Base-by-base conservation (phyloP, 2,797 vertebrate species). In the Paramormyrops hopkinsi region DNA sequence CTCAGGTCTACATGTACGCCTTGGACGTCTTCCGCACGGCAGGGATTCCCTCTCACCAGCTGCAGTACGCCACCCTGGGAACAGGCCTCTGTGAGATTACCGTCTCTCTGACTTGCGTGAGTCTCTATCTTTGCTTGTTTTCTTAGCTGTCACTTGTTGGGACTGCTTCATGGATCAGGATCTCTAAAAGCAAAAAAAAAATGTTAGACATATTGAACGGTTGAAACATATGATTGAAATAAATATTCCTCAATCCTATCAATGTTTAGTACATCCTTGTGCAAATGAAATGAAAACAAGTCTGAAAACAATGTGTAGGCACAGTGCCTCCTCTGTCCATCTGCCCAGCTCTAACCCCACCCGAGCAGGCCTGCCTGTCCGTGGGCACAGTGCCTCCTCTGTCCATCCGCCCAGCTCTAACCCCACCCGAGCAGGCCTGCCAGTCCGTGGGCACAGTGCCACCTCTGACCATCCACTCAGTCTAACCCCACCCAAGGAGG, bases 1-100 rank as follows among this genome's bases (percentile, higher is more conserved):
- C 46, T 6, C 90, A 95, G 95, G 93, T 95, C 89, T 95, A 95
- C 87, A 94, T 90, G 88, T 95, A 95, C 41, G 93, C 94, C 48
- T 94, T 94, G 73, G 90, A 50, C 14, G 62, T 95, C 87, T 95
- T 95, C 53, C 87, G 79, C 22, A 92, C 93, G 22, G 94, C 93
- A 85, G 95, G 95, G 87, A 94, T 95, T 22, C 62, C 92, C 3
- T 33, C 90, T 59, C 22, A 25, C 41, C 92, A 94, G 90, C 93
- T 65, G 7, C 92, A 87, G 14, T 95, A 95, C 1, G 90, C 94
- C 0, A 93, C 94, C 0, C 88, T 95, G 51, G 94, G 95, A 59
- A 29, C 92, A 22, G 94, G 95, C 12, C 76, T 91, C 4, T 90
- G 92, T 0, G 94, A 95, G 90, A 90, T 95, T 79, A 53, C 93